A percentile compares a stretch with the other conserved stretches of the same genome.
These are phyloP conservation scores for Zhengitettix transpicula DNA, from an alignment of 2,888 invertebrate species.

Conservation along the genomic window DNA sequence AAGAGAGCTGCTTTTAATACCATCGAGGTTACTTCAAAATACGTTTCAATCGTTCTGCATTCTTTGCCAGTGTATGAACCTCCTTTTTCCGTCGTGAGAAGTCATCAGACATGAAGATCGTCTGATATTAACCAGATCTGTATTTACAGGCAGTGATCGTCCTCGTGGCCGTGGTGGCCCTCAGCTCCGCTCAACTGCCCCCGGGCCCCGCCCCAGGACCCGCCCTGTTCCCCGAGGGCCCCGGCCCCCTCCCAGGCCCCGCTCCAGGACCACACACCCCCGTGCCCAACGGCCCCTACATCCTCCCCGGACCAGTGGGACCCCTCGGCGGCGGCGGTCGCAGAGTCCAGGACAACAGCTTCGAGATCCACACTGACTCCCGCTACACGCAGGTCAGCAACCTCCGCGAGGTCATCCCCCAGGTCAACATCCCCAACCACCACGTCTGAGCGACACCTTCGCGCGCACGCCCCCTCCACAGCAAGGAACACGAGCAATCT, in stretches of 20 bases:
- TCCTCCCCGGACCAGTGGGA: neutral
- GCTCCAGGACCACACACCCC: neutral
- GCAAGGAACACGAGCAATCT: no score
- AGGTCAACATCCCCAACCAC: neutral
- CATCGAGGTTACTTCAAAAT: no score
- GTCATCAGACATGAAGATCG: no score
- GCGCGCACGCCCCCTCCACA: neutral
- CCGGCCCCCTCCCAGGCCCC: neutral
- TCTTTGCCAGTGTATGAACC: no score
- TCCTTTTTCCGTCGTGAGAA: no score
- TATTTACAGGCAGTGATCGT: neutral
- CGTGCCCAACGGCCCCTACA: neutral
- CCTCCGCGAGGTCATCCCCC: neutral
- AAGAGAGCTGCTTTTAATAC: no score
- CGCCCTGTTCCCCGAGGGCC: neutral
- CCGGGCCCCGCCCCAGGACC: neutral
- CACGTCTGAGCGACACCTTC: neutral
- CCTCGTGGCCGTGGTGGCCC: neutral
- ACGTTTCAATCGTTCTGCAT: no score
- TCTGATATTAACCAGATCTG: no score
- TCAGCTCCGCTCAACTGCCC: neutral
- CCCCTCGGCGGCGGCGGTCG: neutral
- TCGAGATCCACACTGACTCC: neutral
- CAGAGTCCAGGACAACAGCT: neutral
- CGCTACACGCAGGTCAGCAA: neutral